Percentiles rank a stretch among this genome's conserved stretches.
These are phyloP conservation scores for Scalopus aquaticus DNA, from an alignment of 2,113 vertebrate species.

Conservation along the genomic window DNA sequence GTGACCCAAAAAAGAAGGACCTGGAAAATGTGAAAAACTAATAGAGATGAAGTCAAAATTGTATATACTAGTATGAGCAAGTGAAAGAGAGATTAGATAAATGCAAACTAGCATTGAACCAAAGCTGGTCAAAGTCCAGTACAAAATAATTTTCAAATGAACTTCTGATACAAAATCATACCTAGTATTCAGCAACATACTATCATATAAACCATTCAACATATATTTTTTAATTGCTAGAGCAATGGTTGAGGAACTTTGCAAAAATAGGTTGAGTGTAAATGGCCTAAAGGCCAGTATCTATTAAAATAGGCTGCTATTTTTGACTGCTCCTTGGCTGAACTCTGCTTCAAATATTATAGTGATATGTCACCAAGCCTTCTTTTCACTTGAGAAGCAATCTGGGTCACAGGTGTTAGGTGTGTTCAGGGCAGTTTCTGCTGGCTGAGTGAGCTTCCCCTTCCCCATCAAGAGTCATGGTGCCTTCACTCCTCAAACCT, in stretches of 20 bases:
- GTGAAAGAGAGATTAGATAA: background rate
- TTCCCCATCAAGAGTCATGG: rapidly evolving
- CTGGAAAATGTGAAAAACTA: background rate
- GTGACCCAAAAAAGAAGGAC: background rate
- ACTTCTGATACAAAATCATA: background rate
- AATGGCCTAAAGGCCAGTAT: background rate
- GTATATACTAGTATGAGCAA: background rate
- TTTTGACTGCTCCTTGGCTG: background rate
- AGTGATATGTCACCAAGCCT: background rate
- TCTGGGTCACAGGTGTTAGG: background rate
- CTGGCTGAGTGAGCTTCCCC: background rate
- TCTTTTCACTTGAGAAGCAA: background rate
- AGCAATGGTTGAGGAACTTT: background rate
- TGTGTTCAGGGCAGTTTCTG: background rate
- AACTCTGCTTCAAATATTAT: background rate
- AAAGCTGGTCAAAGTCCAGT: background rate
- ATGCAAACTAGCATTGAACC: background rate
- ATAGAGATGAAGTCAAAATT: background rate
- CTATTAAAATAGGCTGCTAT: background rate
- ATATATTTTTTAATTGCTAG: background rate
- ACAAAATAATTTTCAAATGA: constrained; percentile 7
- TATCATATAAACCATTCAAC: background rate
- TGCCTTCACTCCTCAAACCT: background rate
- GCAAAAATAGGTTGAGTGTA: background rate
- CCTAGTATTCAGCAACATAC: background rate